Evolutionary conservation across 2,797 vertebrate genomes (phyloP), one percentile per base, ranked within the genome.

Genomic region (Tangara arthus): DNA sequence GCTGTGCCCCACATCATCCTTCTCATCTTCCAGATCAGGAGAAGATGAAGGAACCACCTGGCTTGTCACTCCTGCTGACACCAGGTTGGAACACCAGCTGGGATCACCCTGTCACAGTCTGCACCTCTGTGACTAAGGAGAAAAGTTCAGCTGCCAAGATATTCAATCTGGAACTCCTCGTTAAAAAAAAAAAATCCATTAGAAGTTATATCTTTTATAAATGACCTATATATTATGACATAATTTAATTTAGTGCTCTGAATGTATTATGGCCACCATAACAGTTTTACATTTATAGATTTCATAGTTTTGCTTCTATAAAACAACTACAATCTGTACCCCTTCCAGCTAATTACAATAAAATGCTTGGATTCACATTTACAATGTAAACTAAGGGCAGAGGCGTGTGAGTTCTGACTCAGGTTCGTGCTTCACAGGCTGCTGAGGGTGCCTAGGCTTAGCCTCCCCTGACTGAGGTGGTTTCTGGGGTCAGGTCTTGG

Each of bases 301-400:
- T 96, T 95, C 93, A 90, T 94, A 95, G 90, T 95, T 94, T 91
- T 96, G 59, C 60, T 97, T 95, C 92, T 95, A 94, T 97, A 97
- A 97, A 97, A 91, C 70, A 96, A 93, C 91, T 93, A 93, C 88
- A 93, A 56, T 90, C 88, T 95, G 91, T 83, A 87, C 34, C 35
- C 41, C 70, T 95, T 93, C 89, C 80, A 94, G 83, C 79, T 95
- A 95, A 96, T 95, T 90, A 90, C 77, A 95, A 95, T 97, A 96
- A 97, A 96, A 96, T 66, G 79, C 76, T 91, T 93, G 46, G 6
- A 42, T 95, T 96, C 94, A 93, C 77, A 70, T 83, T 87, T 87
- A 71, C 82, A 87, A 10, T 56, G 82, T 95, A 96, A 94, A 93
- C 89, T 81, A 76, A 76, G 44, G 63, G 68, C 69, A 89, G 65